These are phyloP conservation scores for Ameiurus melas DNA, from an alignment of 2,113 vertebrate genomes.

Conservation along the genomic window DNA sequence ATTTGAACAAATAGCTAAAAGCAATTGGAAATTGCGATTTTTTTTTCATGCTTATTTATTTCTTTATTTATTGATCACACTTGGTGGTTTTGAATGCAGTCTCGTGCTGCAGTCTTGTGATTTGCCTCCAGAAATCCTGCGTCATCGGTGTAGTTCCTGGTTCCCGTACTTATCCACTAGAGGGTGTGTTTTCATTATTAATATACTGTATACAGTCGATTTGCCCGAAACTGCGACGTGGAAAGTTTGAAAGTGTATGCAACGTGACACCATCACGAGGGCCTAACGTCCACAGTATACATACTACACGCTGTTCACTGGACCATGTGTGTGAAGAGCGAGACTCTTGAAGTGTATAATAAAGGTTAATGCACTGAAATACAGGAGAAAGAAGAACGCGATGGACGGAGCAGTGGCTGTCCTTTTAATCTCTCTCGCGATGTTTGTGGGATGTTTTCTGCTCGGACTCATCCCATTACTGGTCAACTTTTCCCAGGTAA, in stretches of 20 bases:
- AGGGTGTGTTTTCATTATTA: no score
- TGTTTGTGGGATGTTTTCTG: constrained; percentile 77
- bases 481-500: constrained; percentile 76
- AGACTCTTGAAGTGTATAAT: neutral
- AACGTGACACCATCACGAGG: neutral
- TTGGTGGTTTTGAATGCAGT: neutral
- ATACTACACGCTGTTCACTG: no score
- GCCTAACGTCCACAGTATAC: no score
- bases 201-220: neutral
- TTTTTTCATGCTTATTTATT: no score
- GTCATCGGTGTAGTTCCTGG: constrained; percentile 37
- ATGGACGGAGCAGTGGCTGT: constrained; percentile 76
- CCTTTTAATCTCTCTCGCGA: constrained; percentile 71
- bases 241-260: constrained; percentile 42
- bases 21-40: neutral
- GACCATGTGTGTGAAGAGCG: neutral
- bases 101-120: constrained; percentile 46
- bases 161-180: constrained; percentile 10
- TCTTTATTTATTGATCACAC: neutral
- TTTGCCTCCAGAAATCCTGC: constrained; percentile 8
- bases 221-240: constrained; percentile 60
- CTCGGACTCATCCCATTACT: constrained; percentile 76
- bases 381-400: constrained; percentile 1
- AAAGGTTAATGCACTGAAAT: neutral
- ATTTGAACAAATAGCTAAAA: no score